Conservation (phyloP, 92 coral and sea anemone species). For the Paramuricea clavata region DNA sequence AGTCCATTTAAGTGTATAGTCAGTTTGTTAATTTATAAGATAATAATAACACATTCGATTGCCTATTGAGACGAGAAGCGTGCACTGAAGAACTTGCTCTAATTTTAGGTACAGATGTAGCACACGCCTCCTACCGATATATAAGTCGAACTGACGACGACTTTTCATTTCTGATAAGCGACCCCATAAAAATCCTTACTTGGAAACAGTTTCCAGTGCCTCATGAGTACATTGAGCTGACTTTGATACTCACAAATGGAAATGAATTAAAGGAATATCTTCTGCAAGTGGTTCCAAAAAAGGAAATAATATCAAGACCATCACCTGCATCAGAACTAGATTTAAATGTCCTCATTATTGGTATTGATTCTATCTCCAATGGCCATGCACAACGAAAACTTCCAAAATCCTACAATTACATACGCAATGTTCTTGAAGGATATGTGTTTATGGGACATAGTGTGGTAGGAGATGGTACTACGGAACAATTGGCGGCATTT, state of each 20-base stretch:
- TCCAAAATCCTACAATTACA: slow-evolving; percentile 71
- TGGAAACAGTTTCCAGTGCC: not conserved
- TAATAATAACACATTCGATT: too few relatives aligned
- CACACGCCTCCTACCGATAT: slow-evolving; percentile 4
- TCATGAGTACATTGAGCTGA: slow-evolving; percentile 80
- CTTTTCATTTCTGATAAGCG: not conserved
- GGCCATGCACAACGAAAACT: slow-evolving; percentile 83
- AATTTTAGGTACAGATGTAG: slow-evolving; percentile 10
- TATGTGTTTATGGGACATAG: slow-evolving; percentile 84
- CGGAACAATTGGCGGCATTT: slow-evolving; percentile 89
- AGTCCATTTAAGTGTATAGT: too few relatives aligned
- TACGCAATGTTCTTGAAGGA: slow-evolving; percentile 72
- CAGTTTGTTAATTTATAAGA: too few relatives aligned
- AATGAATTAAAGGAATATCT: slow-evolving; percentile 76
- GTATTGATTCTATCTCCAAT: slow-evolving; percentile 80
- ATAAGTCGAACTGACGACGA: slow-evolving; percentile 23
- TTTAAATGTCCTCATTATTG: slow-evolving; percentile 80
- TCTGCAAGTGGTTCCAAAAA: slow-evolving; percentile 78
- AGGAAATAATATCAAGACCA: slow-evolving; percentile 66
- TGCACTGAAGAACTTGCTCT: not conserved
- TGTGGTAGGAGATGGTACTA: slow-evolving; percentile 91
- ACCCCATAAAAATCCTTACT: not conserved
- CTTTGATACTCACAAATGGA: slow-evolving; percentile 65
- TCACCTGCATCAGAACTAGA: slow-evolving; percentile 67
- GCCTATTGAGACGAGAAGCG: too few relatives aligned